phyloP scores from a whole-genome alignment of 2,888 invertebrate species.

The Allolobophora icterica region DNA sequence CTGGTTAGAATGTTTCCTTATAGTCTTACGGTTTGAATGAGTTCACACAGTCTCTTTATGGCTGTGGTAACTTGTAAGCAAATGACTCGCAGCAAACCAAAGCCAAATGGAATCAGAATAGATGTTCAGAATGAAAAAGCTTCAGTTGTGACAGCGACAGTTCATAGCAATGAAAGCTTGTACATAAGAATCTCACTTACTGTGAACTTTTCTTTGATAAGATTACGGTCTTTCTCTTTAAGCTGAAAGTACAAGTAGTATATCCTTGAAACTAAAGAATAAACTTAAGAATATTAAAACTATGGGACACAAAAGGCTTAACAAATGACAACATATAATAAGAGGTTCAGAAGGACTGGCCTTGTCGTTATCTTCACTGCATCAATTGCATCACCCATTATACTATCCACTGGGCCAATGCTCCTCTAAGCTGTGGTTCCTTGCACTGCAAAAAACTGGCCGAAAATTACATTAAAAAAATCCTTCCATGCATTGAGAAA shows the following conservation, averaged over 20 bases:
- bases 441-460: neutral
- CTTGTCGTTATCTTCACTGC: neutral
- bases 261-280: neutral
- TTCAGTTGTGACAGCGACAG: neutral
- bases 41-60: neutral
- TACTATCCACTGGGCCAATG: neutral
- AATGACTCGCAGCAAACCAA: neutral
- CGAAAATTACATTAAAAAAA: neutral
- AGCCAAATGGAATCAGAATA: neutral
- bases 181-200: constrained; percentile 69
- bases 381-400: neutral
- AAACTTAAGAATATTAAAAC: neutral
- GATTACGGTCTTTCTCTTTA: constrained; percentile 83
- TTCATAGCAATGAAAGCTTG: neutral
- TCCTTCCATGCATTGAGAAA: neutral
- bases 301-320: neutral
- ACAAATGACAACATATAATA: too few species aligned
- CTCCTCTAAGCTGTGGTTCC: neutral
- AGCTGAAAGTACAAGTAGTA: constrained; percentile 70
- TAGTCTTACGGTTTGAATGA: neutral
- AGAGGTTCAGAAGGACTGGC: neutral
- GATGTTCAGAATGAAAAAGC: neutral
- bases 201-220: constrained; percentile 86
- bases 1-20: too few species aligned
- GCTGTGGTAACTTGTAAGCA: neutral